Evolutionary conservation across 2,113 vertebrate species (phyloP), one percentile per base, ranked within the genome.

Genomic region (Jacana jacana): DNA sequence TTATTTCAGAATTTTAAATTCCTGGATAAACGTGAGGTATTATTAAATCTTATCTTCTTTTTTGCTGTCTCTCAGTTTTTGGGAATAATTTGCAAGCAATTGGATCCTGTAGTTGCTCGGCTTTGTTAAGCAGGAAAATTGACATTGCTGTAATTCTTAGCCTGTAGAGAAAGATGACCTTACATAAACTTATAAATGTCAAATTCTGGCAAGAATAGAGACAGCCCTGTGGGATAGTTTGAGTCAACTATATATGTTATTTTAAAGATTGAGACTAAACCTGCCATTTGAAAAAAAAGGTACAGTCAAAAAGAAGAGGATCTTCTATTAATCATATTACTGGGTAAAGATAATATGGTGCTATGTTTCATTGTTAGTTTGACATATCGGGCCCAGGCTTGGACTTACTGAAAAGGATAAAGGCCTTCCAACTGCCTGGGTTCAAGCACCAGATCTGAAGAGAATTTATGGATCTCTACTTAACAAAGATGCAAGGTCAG

Each of bases 101-200:
- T 55, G 60, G 37, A 81, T 77, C 42, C 24, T 81, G 18, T 48
- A 83, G 64, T 79, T 4, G 0, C 35, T 68, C 76, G n/a, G 81
- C 65, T 95, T 96, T 86, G 72, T 95, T 92, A 94, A 83, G 66
- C 20, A 73, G 48, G 76, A 76, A 96, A 93, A 86, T 40, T 57
- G 73, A 46, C 54, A 58, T 57, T 55, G 44, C 46, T 80, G 24
- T 85, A 78, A 68, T 88, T 91, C 46, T 81, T 57, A 85, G 72
- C 88, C 87, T 51, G n/a, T 85, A 77, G 90, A 94, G 61, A 94
- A 90, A 84, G 78, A 76, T 82, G 93, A 95, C 95, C 89, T 97
- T 95, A 93, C 28, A 76, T 61, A 88, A 88, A 95, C 81, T 81
- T 91, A 81, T 54, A 94, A 94, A 96, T 91, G 90, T 96, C 92